These are phyloP conservation scores for Idaea aversata DNA, from an alignment of 2,888 invertebrate species.

Conservation along the genomic window DNA sequence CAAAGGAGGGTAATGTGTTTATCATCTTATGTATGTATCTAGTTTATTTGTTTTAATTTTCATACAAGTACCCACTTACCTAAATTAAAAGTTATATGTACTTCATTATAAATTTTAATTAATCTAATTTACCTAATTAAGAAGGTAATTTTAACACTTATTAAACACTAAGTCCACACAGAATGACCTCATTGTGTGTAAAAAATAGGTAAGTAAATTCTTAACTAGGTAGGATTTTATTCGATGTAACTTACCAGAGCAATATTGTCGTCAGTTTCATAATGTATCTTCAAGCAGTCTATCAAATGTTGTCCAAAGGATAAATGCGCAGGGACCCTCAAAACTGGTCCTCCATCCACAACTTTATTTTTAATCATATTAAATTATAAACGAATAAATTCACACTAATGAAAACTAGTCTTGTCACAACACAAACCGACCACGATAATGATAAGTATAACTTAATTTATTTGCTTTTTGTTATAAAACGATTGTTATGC, in stretches of 20 bases:
- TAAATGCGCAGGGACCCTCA: slow-evolving; percentile 51
- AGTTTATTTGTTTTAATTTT: too few relatives aligned
- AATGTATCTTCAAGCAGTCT: slow-evolving; percentile 43
- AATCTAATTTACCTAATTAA: too few relatives aligned
- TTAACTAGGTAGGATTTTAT: too few relatives aligned
- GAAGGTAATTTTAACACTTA: too few relatives aligned
- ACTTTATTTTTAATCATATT: slow-evolving; percentile 52
- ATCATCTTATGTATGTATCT: too few relatives aligned
- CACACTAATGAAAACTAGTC: background rate
- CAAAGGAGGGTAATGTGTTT: too few relatives aligned
- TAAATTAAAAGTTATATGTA: too few relatives aligned
- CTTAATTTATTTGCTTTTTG: background rate
- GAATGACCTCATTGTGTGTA: too few relatives aligned
- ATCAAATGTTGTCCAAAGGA: slow-evolving; percentile 53
- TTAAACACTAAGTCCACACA: too few relatives aligned
- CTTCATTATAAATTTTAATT: too few relatives aligned
- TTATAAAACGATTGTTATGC: background rate
- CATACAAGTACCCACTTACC: too few relatives aligned
- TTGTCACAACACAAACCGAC: background rate
- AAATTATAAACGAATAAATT: slow-evolving; percentile 4
- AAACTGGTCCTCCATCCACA: slow-evolving; percentile 47
- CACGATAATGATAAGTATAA: background rate
- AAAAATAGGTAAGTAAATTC: too few relatives aligned
- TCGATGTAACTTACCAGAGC: slow-evolving; percentile 46
- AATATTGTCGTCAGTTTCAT: slow-evolving; percentile 31